A percentile compares a stretch with the other conserved stretches of the same genome.
These are phyloP conservation scores for Adelphocoris suturalis DNA, from an alignment of 2,888 invertebrate genomes.

Conservation along the genomic window DNA sequence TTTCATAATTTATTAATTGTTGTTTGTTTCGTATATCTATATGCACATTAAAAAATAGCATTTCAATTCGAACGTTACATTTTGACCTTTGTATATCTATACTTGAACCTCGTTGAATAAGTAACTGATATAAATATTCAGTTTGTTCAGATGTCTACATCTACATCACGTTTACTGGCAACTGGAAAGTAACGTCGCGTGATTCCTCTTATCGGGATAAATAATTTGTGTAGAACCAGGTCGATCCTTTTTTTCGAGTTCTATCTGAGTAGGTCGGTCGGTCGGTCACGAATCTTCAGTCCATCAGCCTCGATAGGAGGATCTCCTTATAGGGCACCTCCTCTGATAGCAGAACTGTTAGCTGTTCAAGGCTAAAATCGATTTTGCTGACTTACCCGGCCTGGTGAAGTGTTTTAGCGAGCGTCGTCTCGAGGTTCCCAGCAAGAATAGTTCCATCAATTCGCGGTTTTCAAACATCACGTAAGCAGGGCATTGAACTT, in stretches of 20 bases:
- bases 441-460: neutral
- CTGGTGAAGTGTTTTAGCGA: neutral
- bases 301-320: neutral
- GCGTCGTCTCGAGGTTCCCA: neutral
- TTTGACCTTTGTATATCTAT: too few species aligned
- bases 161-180: too few species aligned
- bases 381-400: neutral
- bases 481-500: neutral
- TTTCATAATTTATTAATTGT: too few species aligned
- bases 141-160: too few species aligned
- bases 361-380: neutral
- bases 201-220: neutral
- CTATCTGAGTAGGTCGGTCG: constrained; percentile 10
- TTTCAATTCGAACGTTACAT: too few species aligned
- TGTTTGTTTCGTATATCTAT: too few species aligned
- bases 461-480: neutral
- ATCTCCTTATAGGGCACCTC: neutral
- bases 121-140: too few species aligned
- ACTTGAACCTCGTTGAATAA: too few species aligned
- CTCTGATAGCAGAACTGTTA: neutral
- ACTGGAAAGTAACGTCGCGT: neutral
- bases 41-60: too few species aligned
- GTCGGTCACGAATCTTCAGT: neutral
- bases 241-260: neutral
- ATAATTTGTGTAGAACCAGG: neutral